Evolutionary conservation across 2,113 vertebrate genomes (phyloP).

Genomic region (Antigone vipio): DNA sequence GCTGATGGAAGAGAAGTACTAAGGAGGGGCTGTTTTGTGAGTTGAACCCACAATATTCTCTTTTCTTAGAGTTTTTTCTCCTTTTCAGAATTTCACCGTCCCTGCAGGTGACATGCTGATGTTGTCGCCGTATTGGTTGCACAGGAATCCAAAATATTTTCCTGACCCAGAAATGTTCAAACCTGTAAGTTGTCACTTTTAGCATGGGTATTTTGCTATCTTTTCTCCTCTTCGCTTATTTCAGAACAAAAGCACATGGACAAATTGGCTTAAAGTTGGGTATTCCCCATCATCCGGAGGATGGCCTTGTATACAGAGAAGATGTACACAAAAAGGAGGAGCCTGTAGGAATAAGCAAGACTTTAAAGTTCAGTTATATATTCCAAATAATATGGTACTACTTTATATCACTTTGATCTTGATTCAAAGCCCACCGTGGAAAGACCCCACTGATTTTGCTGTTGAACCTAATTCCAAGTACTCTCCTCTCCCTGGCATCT

Average conservation of each 20-base stretch:
- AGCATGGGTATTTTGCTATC: neutral
- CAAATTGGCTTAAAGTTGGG: neutral
- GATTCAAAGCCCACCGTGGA: neutral
- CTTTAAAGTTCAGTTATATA: neutral
- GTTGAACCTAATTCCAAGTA: neutral
- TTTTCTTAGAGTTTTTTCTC: conserved; percentile 16
- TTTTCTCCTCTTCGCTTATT: neutral
- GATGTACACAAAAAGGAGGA: neutral
- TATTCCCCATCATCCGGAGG: neutral
- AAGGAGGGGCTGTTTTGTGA: neutral
- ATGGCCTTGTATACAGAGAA: neutral
- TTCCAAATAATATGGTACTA: neutral
- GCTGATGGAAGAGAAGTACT: neutral
- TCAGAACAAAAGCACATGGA: neutral
- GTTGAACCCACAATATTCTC: neutral
- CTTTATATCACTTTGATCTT: neutral
- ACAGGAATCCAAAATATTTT: conserved; percentile 83
- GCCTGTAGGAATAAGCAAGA: neutral
- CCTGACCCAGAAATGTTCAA: conserved; percentile 81
- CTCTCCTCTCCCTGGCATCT: neutral
- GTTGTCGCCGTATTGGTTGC: conserved; percentile 84
- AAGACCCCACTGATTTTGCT: neutral
- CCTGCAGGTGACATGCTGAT: conserved; percentile 83
- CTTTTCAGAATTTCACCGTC: conserved; percentile 76
- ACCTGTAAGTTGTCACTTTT: conserved; percentile 75